These are phyloP conservation scores for Danio tinwini DNA, from an alignment of 2,797 vertebrate genomes.

Conservation along the genomic window DNA sequence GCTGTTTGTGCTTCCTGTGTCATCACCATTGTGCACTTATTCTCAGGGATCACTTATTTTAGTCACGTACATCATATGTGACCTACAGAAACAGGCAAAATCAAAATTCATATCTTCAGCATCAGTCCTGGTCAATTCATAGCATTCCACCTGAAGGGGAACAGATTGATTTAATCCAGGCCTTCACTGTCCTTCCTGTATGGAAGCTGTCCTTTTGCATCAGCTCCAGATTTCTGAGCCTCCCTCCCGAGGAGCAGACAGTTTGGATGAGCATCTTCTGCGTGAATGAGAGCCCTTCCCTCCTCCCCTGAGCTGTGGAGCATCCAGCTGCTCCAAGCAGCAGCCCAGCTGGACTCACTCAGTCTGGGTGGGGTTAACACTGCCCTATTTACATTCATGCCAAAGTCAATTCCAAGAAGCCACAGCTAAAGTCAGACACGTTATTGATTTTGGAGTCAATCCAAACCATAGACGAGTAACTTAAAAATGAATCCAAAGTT, in stretches of 20 bases:
- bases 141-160: slow-evolving; percentile 20
- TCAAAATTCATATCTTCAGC: slow-evolving; percentile 7
- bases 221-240: slow-evolving; percentile 48
- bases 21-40: slow-evolving; percentile 11
- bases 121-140: slow-evolving; percentile 28
- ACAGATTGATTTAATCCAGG: slow-evolving; percentile 52
- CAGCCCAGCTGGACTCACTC: slow-evolving; percentile 29
- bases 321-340: slow-evolving; percentile 39
- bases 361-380: slow-evolving; percentile 17
- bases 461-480: background rate
- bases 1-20: background rate
- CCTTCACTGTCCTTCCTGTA: slow-evolving; percentile 43
- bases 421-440: background rate
- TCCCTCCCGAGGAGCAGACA: slow-evolving; percentile 32
- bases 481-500: background rate
- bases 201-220: slow-evolving; percentile 56
- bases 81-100: slow-evolving; percentile 47
- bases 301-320: slow-evolving; percentile 29
- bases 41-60: slow-evolving; percentile 10
- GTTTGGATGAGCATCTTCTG: slow-evolving; percentile 44
- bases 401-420: slow-evolving; percentile 24
- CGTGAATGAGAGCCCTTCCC: slow-evolving; percentile 32
- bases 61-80: slow-evolving; percentile 9
- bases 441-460: slow-evolving; percentile 16
- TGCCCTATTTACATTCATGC: slow-evolving; percentile 28